Conservation (phyloP, 2,113 vertebrate species). For the Chamaetylas fuelleborni region DNA sequence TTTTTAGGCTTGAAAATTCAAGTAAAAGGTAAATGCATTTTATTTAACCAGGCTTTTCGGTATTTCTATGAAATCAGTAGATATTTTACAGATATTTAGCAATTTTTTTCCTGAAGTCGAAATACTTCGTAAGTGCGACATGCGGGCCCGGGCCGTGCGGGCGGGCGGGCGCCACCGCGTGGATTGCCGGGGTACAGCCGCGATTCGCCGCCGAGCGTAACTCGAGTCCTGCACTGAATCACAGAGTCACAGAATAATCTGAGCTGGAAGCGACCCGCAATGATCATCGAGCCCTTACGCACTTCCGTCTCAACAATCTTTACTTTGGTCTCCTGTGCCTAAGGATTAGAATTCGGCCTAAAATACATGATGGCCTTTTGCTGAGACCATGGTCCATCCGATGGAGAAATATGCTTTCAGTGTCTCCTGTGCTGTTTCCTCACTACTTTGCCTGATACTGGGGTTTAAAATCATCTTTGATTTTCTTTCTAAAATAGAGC, state of each 20-base stretch:
- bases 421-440: background rate
- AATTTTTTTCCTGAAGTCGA: background rate
- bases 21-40: background rate
- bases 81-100: background rate
- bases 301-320: background rate
- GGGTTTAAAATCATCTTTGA: background rate
- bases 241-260: background rate
- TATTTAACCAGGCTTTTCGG: background rate
- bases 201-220: background rate
- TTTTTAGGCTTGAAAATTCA: background rate
- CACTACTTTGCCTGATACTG: background rate
- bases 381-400: background rate
- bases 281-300: background rate
- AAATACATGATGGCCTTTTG: background rate
- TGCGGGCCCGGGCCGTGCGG: no score
- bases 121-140: background rate
- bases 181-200: background rate
- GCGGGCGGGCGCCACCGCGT: background rate
- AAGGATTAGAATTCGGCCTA: background rate
- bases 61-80: background rate
- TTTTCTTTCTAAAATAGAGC: background rate
- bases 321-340: background rate
- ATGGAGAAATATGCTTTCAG: background rate
- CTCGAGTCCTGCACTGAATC: rapidly evolving
- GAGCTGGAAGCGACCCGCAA: background rate